Conservation (phyloP, 2,888 invertebrate species). For the Morpho helenor region DNA sequence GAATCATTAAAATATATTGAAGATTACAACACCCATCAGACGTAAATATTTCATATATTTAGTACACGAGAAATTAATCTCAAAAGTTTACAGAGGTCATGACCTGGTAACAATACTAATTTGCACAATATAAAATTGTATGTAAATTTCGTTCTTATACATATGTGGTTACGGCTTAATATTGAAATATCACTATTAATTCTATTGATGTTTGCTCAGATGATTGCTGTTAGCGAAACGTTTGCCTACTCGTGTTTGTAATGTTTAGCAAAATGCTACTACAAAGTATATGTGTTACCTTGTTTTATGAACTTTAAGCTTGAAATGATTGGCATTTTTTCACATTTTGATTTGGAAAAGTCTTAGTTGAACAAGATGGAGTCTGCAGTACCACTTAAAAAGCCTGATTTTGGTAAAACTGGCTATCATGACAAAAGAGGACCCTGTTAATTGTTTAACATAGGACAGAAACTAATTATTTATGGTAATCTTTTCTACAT, state of each 20-base stretch:
- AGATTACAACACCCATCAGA: background rate
- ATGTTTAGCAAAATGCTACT: conserved; percentile 10
- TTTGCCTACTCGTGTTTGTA: conserved; percentile 5
- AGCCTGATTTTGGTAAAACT: too few relatives aligned
- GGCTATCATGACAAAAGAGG: too few relatives aligned
- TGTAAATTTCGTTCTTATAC: background rate
- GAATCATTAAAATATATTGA: too few relatives aligned
- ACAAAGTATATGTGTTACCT: background rate
- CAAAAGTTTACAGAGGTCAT: conserved; percentile 9
- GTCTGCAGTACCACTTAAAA: too few relatives aligned
- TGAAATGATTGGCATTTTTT: too few relatives aligned
- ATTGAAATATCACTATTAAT: background rate
- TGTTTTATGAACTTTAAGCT: too few relatives aligned
- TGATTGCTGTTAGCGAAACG: conserved; percentile 11
- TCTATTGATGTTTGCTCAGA: conserved; percentile 12
- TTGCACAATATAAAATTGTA: background rate
- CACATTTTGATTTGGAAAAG: too few relatives aligned
- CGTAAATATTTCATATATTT: background rate
- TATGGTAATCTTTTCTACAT: too few relatives aligned
- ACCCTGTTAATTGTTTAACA: too few relatives aligned
- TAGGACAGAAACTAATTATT: too few relatives aligned
- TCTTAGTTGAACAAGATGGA: too few relatives aligned
- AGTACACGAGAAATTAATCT: background rate
- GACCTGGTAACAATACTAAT: conserved; percentile 17
- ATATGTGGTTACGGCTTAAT: background rate